These are phyloP conservation scores for Drosophila affinis DNA, from an alignment of 2,888 invertebrate genomes.

Conservation along the genomic window DNA sequence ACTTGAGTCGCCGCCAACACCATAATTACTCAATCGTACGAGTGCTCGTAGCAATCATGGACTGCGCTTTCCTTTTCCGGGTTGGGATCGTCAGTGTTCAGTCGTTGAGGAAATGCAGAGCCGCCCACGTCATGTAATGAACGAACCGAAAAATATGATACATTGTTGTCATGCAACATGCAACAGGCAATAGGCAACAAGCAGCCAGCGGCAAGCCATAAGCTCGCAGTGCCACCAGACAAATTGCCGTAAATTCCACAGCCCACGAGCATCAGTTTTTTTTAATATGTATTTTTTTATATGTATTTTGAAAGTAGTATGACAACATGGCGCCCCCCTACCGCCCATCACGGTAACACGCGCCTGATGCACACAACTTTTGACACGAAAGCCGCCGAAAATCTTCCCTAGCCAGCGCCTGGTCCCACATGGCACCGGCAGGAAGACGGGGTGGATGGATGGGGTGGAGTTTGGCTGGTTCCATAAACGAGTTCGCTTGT, in stretches of 20 bases:
- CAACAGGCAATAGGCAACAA: constrained; percentile 8
- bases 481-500: not conserved
- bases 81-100: constrained; percentile 36
- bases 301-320: constrained; percentile 54
- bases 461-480: not conserved
- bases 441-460: not conserved
- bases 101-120: constrained; percentile 55
- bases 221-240: constrained; percentile 10
- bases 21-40: constrained; percentile 27
- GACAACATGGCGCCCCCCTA: constrained; percentile 45
- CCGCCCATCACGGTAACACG: no score
- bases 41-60: not conserved
- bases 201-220: not conserved
- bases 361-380: constrained; percentile 33
- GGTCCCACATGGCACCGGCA: not conserved
- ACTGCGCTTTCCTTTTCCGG: constrained; percentile 52
- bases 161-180: constrained; percentile 22
- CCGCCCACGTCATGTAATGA: constrained; percentile 59
- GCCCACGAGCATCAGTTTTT: constrained; percentile 8
- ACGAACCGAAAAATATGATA: constrained; percentile 12
- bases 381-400: constrained; percentile 13
- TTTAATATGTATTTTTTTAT: not conserved
- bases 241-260: constrained; percentile 24
- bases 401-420: constrained; percentile 15
- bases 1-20: constrained; percentile 20